Base-by-base conservation (phyloP, 2,113 vertebrate genomes). In the Pelmatolapia mariae region DNA sequence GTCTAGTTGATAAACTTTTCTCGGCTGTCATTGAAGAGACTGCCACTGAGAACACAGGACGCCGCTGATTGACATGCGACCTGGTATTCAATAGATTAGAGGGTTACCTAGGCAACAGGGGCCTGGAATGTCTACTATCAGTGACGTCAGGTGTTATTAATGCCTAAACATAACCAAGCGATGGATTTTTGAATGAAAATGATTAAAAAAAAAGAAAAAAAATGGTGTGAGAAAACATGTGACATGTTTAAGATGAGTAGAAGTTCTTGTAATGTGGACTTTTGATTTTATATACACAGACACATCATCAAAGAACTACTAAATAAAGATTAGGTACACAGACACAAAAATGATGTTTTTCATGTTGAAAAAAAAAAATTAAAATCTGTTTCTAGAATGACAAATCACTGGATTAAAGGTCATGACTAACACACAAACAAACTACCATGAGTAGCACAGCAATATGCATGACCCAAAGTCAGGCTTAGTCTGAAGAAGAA, bases 281-380 rank as follows among this genome's bases (percentile, higher is more conserved):
- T 66, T 73, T 16, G 8, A 71, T 43, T 71, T 43, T 16, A 43
- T 43, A 43, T 45, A 43, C 66, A 71, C 13, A 24, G 66, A 16
- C 66, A 26, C 0, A 10, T 10, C n/a, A 43, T 24, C 5, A 71
- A 24, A 71, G 0, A 71, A 71, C 33, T 66, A n/a, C 13, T 10
- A 6, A 71, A 71, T 16, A 71, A 71, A 45, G 38, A 43, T 10
- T 45, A 24, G 13, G 8, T 71, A 43, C 38, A 71, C 0, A 38
- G 2, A 71, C 13, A 24, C n/a, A 71, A 38, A 63, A 71, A 71
- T 0, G 0, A 43, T 4, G 22, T 26, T 43, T 22, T n/a, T 33
- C 29, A 33, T 31, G 29, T 61, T 33, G 26, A 31, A 10, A 31
- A 61, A 33, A 61, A 33, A 6, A 4, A 31, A 19, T 61, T 0